These are phyloP conservation scores for Carabus problematicus DNA, from an alignment of 2,888 invertebrate species.

Conservation along the genomic window DNA sequence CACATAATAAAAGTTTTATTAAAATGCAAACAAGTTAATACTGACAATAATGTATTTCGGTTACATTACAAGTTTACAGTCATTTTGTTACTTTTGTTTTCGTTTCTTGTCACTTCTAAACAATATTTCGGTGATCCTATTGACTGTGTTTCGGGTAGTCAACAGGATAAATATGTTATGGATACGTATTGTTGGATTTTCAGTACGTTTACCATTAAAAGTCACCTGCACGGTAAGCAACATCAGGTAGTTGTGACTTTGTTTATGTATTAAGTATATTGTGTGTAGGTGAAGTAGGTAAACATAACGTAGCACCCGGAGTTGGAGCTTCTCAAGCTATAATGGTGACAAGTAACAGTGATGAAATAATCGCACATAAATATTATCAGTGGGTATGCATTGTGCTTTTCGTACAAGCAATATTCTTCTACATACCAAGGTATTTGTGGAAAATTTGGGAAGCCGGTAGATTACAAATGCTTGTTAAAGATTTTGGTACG, in stretches of 20 bases:
- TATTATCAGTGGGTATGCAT: constrained; percentile 80
- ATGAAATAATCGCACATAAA: constrained; percentile 66
- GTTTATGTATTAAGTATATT: neutral
- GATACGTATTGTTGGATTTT: constrained; percentile 83
- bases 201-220: constrained; percentile 71
- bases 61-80: constrained; percentile 78
- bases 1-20: constrained; percentile 72
- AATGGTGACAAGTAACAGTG: constrained; percentile 46
- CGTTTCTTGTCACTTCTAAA: constrained; percentile 77
- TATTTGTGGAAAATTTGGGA: constrained; percentile 78
- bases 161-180: constrained; percentile 67
- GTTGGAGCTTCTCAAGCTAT: constrained; percentile 57
- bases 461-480: constrained; percentile 66
- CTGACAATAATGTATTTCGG: constrained; percentile 78
- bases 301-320: constrained; percentile 62
- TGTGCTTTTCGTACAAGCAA: constrained; percentile 70
- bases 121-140: constrained; percentile 89
- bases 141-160: constrained; percentile 68
- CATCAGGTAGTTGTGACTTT: too few species aligned
- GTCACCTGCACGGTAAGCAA: constrained; percentile 58
- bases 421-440: constrained; percentile 73
- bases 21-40: constrained; percentile 71
- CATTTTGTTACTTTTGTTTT: constrained; percentile 74
- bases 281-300: constrained; percentile 42
- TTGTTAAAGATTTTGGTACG: constrained; percentile 68